Base-by-base conservation (phyloP, 2,797 vertebrate genomes). In the Mormyrops attenuatus region DNA sequence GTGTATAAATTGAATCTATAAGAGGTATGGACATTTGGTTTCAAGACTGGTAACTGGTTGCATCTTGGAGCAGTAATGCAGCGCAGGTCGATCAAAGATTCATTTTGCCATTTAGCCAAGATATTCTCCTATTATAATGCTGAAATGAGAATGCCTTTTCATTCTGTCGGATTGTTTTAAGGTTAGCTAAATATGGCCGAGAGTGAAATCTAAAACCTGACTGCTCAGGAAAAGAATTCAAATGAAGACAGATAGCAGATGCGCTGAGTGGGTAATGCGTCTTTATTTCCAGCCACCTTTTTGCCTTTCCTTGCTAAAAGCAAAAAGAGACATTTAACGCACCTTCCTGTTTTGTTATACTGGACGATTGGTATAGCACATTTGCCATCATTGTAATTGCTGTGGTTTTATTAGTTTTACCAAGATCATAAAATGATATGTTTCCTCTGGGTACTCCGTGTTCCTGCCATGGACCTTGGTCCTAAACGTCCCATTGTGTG, bases 1-100 rank as follows among this genome's bases (percentile, higher is more conserved):
- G 91, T 92, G 92, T 95, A 95, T 94, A 95, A 95, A 96, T 96
- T 93, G 92, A 92, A 91, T 92, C 57, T 91, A 30, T 95, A 96
- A 96, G 91, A 93, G 89, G 38, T 94, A 94, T 93, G 92, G 94
- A 95, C 91, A 30, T 92, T 93, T 94, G 91, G 90, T 95, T 95
- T 95, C 93, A 92, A 93, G 93, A 91, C 90, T 91, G 41, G 88
- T 94, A 94, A 93, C 15, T 60, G 90, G 57, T 87, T 89, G 93
- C 93, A 94, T 94, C 93, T 55, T 88, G 90, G 92, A 91, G 89
- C 88, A 20, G 89, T 90, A 92, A 95, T 92, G 93, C 22, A 88
- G 20, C 0, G 8, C 90, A 87, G 94, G 91, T 94, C 92, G 92
- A 92, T 93, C 82, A 85, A 60, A 22, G 90, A 93, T 95, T 96